These are phyloP conservation scores for Xiphophorus hellerii DNA, from an alignment of 2,113 vertebrate species.

Conservation along the genomic window DNA sequence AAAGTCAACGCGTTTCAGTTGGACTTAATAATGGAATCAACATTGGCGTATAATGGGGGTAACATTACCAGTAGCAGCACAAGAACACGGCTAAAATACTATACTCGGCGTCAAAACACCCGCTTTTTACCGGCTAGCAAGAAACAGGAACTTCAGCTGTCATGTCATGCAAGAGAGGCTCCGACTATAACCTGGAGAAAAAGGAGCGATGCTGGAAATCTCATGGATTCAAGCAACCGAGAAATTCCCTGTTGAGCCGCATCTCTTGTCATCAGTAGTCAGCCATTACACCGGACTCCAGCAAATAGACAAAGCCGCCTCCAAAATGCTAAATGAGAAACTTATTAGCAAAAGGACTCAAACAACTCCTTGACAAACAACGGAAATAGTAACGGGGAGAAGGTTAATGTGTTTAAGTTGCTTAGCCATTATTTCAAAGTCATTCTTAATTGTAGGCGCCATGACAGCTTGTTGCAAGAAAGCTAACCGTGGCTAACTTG, in stretches of 20 bases:
- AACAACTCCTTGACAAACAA: neutral
- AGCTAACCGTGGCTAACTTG: constrained; percentile 49
- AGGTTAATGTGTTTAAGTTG: neutral
- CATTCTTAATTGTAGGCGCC: constrained; percentile 49
- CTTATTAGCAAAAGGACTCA: neutral
- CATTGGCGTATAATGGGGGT: neutral
- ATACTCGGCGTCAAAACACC: neutral
- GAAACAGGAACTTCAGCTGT: neutral
- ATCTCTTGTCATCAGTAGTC: constrained; percentile 55
- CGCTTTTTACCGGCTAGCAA: neutral
- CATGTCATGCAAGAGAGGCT: constrained; percentile 26
- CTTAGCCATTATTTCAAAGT: constrained; percentile 10
- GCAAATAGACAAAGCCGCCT: constrained; percentile 65
- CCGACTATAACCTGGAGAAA: constrained; percentile 35
- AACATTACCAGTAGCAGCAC: neutral
- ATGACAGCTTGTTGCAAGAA: constrained; percentile 67
- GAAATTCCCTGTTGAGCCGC: constrained; percentile 9
- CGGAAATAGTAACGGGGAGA: fast-evolving
- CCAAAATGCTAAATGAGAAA: constrained; percentile 6
- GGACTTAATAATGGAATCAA: neutral
- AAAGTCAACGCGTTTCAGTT: neutral
- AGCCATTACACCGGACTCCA: constrained; percentile 67
- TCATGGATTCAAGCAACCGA: constrained; percentile 2
- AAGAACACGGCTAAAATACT: neutral
- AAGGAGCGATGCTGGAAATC: constrained; percentile 41